Evolutionary conservation across 2,113 vertebrate genomes (phyloP), one percentile per base, ranked within the genome.

Genomic region (Chinchilla lanigera): DNA sequence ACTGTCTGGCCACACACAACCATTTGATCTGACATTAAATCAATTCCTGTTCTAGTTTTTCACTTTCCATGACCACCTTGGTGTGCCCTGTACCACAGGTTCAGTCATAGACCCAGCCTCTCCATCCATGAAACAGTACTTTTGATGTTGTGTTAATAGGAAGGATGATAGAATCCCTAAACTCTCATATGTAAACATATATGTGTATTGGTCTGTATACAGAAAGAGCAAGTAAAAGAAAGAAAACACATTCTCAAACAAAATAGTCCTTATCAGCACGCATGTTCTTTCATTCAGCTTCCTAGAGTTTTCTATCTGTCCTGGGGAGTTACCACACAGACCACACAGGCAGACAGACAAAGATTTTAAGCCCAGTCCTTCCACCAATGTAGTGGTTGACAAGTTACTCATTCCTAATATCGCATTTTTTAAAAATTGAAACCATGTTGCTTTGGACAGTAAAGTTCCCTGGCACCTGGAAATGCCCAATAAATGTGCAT

Each of bases 301-400:
- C 67, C 81, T 8, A 38, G 60, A 50, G 61, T 52, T 50, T 67
- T 56, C 69, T 87, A 22, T 22, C 69, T 28, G 47, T 84, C 12
- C 22, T 41, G 65, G 94, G 60, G 28, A 24, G 6, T 60, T 14
- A 47, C 50, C 30, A 35, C 0, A 16, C 5, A 88, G 41, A 87
- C 58, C 0, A 1, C 7, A 83, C n/a, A 83, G 41, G 16, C 38
- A 63, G 73, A 78, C 14, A 93, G 47, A 8, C 7, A 38, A 83
- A 1, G 26, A 1, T 9, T 80, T 67, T 47, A 85, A 80, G 61
- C 17, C 20, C 20, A n/a, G 22, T 54, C n/a, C 28, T 35, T n/a
- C 28, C 38, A 58, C 26, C 19, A 38, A 26, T 12, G 3, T 30
- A 2, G 4, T 0, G 11, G 5, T 35, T 12, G 12, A 16, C n/a